Evolutionary conservation across 2,113 vertebrate genomes (phyloP), one percentile per base, ranked within the genome.

Genomic region (Vireo altiloquus): DNA sequence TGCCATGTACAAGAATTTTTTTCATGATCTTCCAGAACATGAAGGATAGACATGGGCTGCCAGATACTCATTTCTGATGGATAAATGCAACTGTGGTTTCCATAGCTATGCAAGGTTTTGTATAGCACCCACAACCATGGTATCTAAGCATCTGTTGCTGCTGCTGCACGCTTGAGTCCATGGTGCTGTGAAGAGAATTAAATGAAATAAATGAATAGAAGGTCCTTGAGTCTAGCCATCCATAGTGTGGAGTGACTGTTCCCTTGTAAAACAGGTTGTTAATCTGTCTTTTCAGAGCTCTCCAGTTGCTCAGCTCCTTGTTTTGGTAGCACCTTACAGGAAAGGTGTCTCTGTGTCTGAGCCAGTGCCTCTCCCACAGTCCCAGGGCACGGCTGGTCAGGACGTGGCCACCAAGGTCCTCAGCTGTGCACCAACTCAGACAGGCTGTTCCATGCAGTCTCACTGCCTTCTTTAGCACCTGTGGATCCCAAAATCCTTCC

Each of bases 41-140:
- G 80, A 85, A 78, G 79, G 93, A 75, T 81, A 96, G 93, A 78
- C 94, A 89, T 59, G 31, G 72, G 80, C 85, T 97, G 93, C 92
- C 82, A 95, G 85, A 93, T 90, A 92, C 33, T 92, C 57, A 86
- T 72, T 88, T 92, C 94, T 92, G 90, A 78, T 71, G 64, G 92
- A 71, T 84, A 95, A 94, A 90, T 90, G 85, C 64, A 86, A 95
- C 60, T 63, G 64, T 93, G 80, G 90, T 96, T 96, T 96, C 95
- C 94, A 96, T 94, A 96, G 94, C 52, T 97, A 91, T 96, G 71
- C 82, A 71, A 71, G 76, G 44, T 94, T 96, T 96, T 92, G 88
- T 92, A 49, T 21, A 93, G 94, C 72, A 93, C 52, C 85, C 88
- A 95, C 95, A 86, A 94, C 82, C 93, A 96, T 86, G 82, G 95